These are phyloP conservation scores for Triops cancriformis DNA, from an alignment of 1,140 invertebrate genomes.

Conservation along the genomic window DNA sequence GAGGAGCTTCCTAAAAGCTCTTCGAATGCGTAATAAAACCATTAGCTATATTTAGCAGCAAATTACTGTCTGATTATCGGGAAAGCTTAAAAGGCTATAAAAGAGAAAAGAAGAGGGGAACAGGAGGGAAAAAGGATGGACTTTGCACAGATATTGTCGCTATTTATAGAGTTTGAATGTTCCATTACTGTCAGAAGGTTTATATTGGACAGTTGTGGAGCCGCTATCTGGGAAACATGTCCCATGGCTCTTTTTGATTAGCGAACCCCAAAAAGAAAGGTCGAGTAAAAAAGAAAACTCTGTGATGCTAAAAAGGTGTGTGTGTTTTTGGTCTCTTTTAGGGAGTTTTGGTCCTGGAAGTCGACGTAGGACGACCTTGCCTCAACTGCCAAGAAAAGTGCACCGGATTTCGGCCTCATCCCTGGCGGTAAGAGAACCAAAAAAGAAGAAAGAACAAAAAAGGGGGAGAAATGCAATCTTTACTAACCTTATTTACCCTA, in stretches of 20 bases:
- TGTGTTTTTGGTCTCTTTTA: conserved; percentile 40
- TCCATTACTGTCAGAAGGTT: conserved; percentile 5
- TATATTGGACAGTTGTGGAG: neutral
- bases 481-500: too few species aligned
- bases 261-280: too few species aligned
- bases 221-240: neutral
- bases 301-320: neutral
- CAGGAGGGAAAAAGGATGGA: neutral
- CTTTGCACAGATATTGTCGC: neutral
- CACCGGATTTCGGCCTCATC: conserved; percentile 65
- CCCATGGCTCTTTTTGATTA: neutral
- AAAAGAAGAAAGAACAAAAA: too few species aligned
- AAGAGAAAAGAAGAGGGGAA: neutral
- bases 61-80: neutral
- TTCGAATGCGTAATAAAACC: too few species aligned
- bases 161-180: neutral
- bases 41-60: neutral
- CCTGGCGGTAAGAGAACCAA: conserved; percentile 64
- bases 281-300: neutral
- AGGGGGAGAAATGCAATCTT: too few species aligned
- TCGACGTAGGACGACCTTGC: conserved; percentile 74
- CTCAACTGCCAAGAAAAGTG: conserved; percentile 68
- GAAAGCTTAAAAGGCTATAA: too few species aligned
- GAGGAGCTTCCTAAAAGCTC: too few species aligned
- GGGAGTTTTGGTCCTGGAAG: conserved; percentile 70